phyloP scores from a whole-genome alignment of 2,113 vertebrate species.

The Ptyas mucosa region DNA sequence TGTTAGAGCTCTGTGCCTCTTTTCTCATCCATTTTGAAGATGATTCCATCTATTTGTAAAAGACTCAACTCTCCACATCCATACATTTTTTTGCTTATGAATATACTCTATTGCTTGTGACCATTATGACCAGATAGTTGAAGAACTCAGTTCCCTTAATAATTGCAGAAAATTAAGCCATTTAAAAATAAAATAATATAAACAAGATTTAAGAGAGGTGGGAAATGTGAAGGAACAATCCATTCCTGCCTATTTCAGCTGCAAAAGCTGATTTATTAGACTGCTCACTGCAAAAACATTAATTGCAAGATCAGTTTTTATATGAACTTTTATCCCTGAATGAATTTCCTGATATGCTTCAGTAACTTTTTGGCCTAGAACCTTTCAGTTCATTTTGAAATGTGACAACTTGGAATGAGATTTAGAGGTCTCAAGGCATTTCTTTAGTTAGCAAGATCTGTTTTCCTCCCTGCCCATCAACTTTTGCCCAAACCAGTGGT shows the following conservation, averaged over 20 bases:
- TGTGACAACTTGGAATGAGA: conserved; percentile 53
- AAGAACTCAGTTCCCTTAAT: not conserved
- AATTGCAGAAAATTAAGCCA: not conserved
- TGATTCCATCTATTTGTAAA: not conserved
- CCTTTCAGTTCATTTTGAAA: conserved; percentile 55
- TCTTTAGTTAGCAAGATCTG: conserved; percentile 31
- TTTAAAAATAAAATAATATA: not conserved
- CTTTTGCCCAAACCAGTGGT: conserved; percentile 33
- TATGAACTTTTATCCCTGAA: conserved; percentile 58
- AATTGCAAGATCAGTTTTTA: conserved; percentile 62
- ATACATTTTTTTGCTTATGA: not conserved
- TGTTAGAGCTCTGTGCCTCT: not conserved
- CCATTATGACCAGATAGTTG: conserved; percentile 30
- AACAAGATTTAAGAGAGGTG: not conserved
- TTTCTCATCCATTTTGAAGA: not conserved
- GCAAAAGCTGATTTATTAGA: conserved; percentile 57
- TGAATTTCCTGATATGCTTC: conserved; percentile 60
- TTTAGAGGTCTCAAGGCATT: conserved; percentile 48
- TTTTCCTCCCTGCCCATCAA: conserved; percentile 46
- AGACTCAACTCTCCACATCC: not conserved
- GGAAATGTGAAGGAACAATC: conserved; percentile 7
- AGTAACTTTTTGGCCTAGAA: conserved; percentile 50
- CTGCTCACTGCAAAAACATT: conserved; percentile 62
- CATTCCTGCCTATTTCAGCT: not conserved
- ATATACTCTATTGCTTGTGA: not conserved